Evolutionary conservation across 1,140 invertebrate species (phyloP).

Genomic region (Drosophila kurseongensis): DNA sequence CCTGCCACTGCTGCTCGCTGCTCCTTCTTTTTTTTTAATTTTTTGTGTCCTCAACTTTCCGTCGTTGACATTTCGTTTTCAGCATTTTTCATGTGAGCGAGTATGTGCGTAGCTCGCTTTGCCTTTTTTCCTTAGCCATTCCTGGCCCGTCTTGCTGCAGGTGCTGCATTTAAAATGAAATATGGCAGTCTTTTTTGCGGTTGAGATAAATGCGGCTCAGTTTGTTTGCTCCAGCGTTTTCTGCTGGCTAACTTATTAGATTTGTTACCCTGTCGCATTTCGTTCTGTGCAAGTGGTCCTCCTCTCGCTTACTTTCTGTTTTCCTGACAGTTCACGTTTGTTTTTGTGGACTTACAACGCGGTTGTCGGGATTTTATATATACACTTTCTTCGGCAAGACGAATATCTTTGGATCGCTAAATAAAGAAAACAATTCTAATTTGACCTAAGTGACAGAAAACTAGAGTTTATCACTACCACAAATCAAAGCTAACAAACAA

Average conservation of each 20-base stretch:
- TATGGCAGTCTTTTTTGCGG: slow-evolving; percentile 79
- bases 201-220: slow-evolving; percentile 68
- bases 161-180: slow-evolving; percentile 81
- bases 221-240: slow-evolving; percentile 62
- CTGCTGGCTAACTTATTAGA: slow-evolving; percentile 65
- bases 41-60: slow-evolving; percentile 52
- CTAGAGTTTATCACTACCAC: not conserved
- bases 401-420: not conserved
- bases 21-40: slow-evolving; percentile 19
- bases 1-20: slow-evolving; percentile 4
- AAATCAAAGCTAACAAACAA: no score
- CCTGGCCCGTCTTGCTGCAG: slow-evolving; percentile 57
- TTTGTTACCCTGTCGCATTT: slow-evolving; percentile 34
- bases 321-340: slow-evolving; percentile 13
- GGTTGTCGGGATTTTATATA: not conserved
- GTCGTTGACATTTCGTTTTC: slow-evolving; percentile 77
- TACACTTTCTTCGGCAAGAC: not conserved
- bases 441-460: not conserved
- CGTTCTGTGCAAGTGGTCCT: not conserved
- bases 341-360: not conserved
- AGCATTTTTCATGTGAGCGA: slow-evolving; percentile 44
- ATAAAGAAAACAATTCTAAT: not conserved
- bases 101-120: slow-evolving; percentile 27
- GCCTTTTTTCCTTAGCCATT: slow-evolving; percentile 16
- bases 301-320: slow-evolving; percentile 4